Conservation (phyloP, 2,797 vertebrate species). For the Trichosurus vulpecula region DNA sequence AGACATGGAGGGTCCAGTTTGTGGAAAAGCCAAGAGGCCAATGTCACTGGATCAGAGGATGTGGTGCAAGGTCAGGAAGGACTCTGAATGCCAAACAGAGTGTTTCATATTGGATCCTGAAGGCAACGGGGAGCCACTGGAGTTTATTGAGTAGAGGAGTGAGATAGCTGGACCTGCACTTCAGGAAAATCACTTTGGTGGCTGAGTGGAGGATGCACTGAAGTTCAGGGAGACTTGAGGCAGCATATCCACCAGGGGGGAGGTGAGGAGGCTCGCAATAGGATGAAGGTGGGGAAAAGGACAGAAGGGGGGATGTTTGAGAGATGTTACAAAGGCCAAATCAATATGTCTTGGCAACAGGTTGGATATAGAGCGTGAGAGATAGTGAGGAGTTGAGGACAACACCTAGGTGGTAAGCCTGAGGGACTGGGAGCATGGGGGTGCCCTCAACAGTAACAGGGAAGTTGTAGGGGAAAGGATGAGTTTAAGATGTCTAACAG, state of each 20-base stretch:
- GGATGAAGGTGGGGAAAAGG: neutral
- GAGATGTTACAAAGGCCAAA: neutral
- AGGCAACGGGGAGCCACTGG: neutral
- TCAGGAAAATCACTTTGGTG: neutral
- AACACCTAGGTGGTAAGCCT: too few relatives aligned
- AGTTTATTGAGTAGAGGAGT: neutral
- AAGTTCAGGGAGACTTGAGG: neutral
- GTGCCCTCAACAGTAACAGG: neutral
- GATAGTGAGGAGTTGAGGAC: neutral
- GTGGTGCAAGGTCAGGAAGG: neutral
- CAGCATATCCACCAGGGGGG: neutral
- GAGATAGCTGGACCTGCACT: neutral
- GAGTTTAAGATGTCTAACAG: neutral
- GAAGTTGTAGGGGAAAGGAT: neutral
- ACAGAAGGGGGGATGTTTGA: neutral
- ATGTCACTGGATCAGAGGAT: too few relatives aligned
- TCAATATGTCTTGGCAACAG: neutral
- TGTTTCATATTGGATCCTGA: neutral
- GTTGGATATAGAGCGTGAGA: neutral
- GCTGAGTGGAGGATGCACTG: neutral
- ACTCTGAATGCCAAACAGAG: neutral
- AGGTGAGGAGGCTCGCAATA: neutral
- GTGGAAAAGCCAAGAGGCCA: neutral
- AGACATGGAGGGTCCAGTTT: neutral
- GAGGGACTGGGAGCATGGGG: neutral